Evolutionary conservation across 2,888 invertebrate genomes (phyloP), one percentile per base, ranked within the genome.

Genomic region (Dichetophora obliterata): DNA sequence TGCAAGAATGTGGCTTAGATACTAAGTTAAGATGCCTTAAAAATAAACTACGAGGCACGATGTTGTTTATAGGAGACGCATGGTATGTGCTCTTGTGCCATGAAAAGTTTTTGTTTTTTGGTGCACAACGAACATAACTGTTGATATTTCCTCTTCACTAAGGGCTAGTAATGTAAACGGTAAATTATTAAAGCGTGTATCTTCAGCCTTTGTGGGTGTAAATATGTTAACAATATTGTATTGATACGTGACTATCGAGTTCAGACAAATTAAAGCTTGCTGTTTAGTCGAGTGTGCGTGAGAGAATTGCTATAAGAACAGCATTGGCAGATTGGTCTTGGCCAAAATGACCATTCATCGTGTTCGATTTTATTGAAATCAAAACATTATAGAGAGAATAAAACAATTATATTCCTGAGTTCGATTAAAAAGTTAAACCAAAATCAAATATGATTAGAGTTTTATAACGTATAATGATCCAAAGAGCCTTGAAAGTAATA

Each of bases 231-330:
- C 68, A 50, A 50, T 31, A 24, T 48, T 22, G 24, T 68, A 68
- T 68, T 68, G 68, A 68, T 48, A 68, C 68, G 68, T 68, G 68
- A 68, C 50, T 50, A 68, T 68, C 68, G 68, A 68, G 43, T 11
- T 43, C 11, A 43, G 43, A 43, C 43, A 43, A 43, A 0, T 43
- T 43, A 43, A 43, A 43, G 43, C 43, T 11, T 43, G 11, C 14
- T 11, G 11, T 43, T 43, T 3, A 11, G 11, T 43, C 43, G 11
- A 11, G 43, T 43, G 14, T 2, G 11, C 43, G 11, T 43, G 2
- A 11, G 43, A 43, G 14, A 11, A 11, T 43, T 43, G 43, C 11
- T 11, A 43, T 11, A 14, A 43, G 43, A 3, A 37, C 4, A 43
- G 14, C 43, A 43, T 11, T 43, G 11, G 11, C 14, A 43, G 43